Evolutionary conservation across 2,797 vertebrate species (phyloP).

Genomic region (Caiman crocodilus): DNA sequence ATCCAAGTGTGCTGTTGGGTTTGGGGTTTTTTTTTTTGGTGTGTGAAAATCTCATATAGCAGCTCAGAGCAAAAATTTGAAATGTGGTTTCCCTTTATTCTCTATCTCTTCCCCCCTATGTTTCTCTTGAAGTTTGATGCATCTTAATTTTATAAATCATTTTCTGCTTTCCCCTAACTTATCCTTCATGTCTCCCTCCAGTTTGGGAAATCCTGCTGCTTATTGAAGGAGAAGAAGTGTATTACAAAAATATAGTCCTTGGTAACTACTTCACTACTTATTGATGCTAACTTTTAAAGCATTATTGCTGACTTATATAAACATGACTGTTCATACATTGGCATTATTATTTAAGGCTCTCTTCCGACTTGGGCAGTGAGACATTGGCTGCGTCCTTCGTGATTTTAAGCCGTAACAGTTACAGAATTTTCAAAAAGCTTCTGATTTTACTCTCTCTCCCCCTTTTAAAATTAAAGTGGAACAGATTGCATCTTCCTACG

Average conservation of each 20-base stretch:
- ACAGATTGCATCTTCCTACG: constrained; percentile 40
- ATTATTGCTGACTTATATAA: constrained; percentile 56
- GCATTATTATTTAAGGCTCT: background rate
- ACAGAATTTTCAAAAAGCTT: too few species aligned
- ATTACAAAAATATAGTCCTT: background rate
- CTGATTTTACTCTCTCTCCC: background rate
- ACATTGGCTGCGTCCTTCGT: too few species aligned
- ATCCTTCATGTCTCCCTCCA: too few species aligned
- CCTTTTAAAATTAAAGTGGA: too few species aligned
- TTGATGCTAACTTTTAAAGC: background rate
- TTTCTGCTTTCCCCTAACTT: background rate
- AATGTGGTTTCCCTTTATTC: background rate
- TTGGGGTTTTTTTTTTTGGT: background rate
- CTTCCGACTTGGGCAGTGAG: background rate
- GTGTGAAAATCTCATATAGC: background rate
- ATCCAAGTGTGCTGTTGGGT: background rate
- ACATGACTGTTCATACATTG: constrained; percentile 10
- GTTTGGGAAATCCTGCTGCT: too few species aligned
- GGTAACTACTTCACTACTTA: background rate
- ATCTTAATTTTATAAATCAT: background rate
- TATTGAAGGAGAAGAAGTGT: too few species aligned
- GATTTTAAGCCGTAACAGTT: background rate
- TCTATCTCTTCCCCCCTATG: background rate
- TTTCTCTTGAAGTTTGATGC: background rate
- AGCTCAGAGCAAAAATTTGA: background rate